Percentiles rank a stretch among this genome's conserved stretches.
These are phyloP conservation scores for Lethrus apterus DNA, from an alignment of 1,140 invertebrate species.

Conservation along the genomic window DNA sequence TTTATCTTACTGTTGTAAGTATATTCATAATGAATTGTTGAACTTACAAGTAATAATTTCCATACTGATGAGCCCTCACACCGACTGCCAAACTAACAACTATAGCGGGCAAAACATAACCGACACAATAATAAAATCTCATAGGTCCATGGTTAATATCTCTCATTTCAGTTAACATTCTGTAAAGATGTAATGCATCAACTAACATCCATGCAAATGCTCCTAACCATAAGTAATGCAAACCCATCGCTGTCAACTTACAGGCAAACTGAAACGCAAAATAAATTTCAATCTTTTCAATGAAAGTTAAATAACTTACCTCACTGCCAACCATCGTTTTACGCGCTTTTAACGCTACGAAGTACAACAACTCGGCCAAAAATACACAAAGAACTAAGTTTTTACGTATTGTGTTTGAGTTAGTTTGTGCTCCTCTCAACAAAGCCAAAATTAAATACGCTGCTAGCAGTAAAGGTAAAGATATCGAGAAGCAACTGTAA, in stretches of 20 bases:
- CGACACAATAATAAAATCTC: constrained; percentile 90
- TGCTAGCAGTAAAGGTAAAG: constrained; percentile 69
- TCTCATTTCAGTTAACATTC: constrained; percentile 91
- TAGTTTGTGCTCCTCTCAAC: constrained; percentile 74
- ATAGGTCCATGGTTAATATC: constrained; percentile 94
- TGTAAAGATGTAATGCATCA: constrained; percentile 85
- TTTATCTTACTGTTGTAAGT: too few species aligned
- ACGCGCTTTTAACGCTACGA: constrained; percentile 77
- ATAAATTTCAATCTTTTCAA: constrained; percentile 6
- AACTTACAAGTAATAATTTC: constrained; percentile 86
- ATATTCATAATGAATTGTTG: constrained; percentile 1
- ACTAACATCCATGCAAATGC: constrained; percentile 88
- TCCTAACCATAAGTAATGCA: constrained; percentile 89
- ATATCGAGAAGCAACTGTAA: constrained; percentile 80
- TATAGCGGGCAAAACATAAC: constrained; percentile 89
- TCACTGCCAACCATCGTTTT: constrained; percentile 66
- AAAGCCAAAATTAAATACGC: constrained; percentile 67
- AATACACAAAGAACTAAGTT: constrained; percentile 87
- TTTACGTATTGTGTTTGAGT: constrained; percentile 91
- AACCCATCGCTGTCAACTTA: constrained; percentile 81
- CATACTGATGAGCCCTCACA: constrained; percentile 91
- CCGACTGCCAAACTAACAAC: constrained; percentile 86
- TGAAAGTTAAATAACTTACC: constrained; percentile 36
- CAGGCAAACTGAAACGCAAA: constrained; percentile 61
- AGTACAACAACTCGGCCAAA: constrained; percentile 74